Evolutionary conservation across 2,797 vertebrate species (phyloP), one percentile per base, ranked within the genome.

Genomic region (Catamblyrhynchus diadema): DNA sequence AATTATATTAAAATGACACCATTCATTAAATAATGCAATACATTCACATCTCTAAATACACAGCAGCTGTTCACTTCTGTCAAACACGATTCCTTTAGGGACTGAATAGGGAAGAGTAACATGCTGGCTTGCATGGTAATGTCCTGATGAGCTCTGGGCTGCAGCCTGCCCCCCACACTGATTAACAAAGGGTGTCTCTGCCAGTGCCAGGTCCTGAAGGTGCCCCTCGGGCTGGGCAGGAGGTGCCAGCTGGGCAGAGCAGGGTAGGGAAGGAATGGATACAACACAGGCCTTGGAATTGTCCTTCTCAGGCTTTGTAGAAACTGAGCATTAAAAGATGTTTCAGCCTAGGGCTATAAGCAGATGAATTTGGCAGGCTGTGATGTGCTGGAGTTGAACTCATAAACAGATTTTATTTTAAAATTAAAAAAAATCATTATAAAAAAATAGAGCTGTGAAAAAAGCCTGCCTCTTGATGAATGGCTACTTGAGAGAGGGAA

Each of bases 1-100:
- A 93, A 95, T 96, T 94, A 86, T 81, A 97, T 97, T 97, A 95
- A 95, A 97, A 95, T 95, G 90, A 95, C 97, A 97, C 77, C 93
- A 94, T 95, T 95, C 91, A 96, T 97, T 97, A 96, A 96, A 95
- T 90, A 94, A 92, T 84, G 88, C 89, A 97, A 85, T 94, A 78
- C 81, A 80, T 94, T 96, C 95, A 84, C 88, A 95, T 97, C 77
- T 97, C 93, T 97, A 97, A 97, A 97, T 94, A 95, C 73, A 86
- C 90, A 97, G 95, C 96, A 97, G 94, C 95, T 96, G 96, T 95
- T 97, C 94, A 3, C 86, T 95, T 94, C 95, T 96, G 94, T 95
- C 95, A 90, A 93, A 95, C 83, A 91, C 0, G 11, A 74, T 92
- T 95, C 81, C 96, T 95, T 94, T 72, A 96, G 97, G 96, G 93